Base-by-base conservation (phyloP, 2,113 vertebrate genomes). In the Misgurnus anguillicaudatus region DNA sequence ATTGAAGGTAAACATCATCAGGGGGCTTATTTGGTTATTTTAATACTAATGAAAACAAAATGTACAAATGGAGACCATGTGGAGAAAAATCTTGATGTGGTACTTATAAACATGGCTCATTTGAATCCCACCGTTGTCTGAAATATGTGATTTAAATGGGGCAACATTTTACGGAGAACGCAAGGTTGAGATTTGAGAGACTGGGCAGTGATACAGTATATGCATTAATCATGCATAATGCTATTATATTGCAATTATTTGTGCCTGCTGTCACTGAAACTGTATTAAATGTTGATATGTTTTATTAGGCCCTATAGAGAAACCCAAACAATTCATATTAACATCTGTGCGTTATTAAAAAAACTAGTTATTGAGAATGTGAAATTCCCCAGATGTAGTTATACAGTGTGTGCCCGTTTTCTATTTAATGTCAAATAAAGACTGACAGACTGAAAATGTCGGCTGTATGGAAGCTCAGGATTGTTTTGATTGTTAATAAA, bases 221-320 rank as follows among this genome's bases (percentile, higher is more conserved):
- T 24, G 58, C 78, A 81, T 84, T 81, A 75, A 84, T 79, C 65
- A 82, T 31, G 60, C 42, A 21, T 55, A 65, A 48, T 68, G 16
- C 67, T 77, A 36, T 31, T 51, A 39, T 4, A 6, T 9, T n/a
- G 69, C 53, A 72, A 68, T 83, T 41, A 76, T 79, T 82, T 72
- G 42, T 38, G 47, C 16, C 67, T 74, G 67, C 24, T 24, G 24
- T 80, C 79, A 51, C 62, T 75, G 58, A 24, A 74, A 47, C 39
- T 31, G 60, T 48, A 67, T 61, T 81, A 67, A 77, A 83, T 72
- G 21, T 57, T 67, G 78, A 66, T 69, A 31, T 51, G 31, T 80
- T 74, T 64, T 48, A 68, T 68, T 42, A 67, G 61, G 13, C 62
- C 63, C 31, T 24, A n/a, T n/a, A 21, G 51, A 80, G 67, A 24